Conservation (phyloP, 2,113 vertebrate species). For the Charina bottae region DNA sequence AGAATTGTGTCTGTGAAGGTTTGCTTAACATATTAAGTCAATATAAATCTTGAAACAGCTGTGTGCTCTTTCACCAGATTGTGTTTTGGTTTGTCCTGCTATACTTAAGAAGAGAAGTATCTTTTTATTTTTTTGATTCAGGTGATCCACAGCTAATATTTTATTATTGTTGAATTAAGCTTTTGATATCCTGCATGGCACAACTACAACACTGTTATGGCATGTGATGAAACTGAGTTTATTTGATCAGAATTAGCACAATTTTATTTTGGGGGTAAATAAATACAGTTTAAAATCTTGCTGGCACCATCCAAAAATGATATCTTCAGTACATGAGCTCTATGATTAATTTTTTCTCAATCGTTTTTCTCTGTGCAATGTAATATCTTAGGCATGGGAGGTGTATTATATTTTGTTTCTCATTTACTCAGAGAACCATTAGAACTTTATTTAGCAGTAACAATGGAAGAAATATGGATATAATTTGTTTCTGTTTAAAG, state of each 20-base stretch:
- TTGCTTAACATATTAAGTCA: background rate
- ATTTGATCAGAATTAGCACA: background rate
- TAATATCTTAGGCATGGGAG: background rate
- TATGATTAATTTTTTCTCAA: background rate
- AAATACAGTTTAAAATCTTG: background rate
- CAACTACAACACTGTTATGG: background rate
- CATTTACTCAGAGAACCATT: background rate
- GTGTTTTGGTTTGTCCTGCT: background rate
- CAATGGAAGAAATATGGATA: background rate
- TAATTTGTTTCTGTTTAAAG: background rate
- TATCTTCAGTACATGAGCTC: background rate
- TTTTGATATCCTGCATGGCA: background rate
- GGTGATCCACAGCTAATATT: background rate
- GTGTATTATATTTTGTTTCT: background rate
- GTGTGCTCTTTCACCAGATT: background rate
- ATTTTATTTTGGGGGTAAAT: background rate
- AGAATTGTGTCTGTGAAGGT: background rate
- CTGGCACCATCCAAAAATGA: background rate
- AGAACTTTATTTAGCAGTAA: background rate
- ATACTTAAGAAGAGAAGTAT: background rate
- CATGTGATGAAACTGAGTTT: background rate
- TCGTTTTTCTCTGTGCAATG: background rate
- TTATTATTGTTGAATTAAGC: background rate
- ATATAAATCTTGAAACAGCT: background rate
- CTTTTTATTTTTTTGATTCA: background rate